These are phyloP conservation scores for Calonectris borealis DNA, from an alignment of 2,113 vertebrate genomes.

Conservation along the genomic window DNA sequence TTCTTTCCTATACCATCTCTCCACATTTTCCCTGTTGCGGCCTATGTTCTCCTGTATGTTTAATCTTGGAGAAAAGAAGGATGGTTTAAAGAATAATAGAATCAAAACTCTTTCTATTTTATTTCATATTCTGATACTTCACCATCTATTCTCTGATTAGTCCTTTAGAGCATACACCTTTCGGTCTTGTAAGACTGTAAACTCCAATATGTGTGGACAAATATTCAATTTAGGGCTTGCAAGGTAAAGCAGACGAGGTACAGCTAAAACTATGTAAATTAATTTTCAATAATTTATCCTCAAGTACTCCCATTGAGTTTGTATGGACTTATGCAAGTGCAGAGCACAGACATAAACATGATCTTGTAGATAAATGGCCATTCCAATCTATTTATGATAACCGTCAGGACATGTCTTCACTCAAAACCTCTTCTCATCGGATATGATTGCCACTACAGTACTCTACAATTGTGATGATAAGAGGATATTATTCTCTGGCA, in stretches of 20 bases:
- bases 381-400: background rate
- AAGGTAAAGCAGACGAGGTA: background rate
- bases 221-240: background rate
- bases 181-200: background rate
- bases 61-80: background rate
- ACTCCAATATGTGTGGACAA: background rate
- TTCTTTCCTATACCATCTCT: background rate
- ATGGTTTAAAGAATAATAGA: background rate
- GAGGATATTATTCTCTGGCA: background rate
- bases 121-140: background rate
- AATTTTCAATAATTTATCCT: background rate
- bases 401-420: background rate
- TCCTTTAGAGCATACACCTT: background rate
- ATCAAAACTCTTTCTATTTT: background rate
- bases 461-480: background rate
- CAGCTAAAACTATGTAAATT: background rate
- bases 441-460: background rate
- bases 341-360: background rate
- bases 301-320: background rate
- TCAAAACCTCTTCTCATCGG: constrained; percentile 4
- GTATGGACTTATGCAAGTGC: background rate
- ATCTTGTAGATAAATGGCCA: background rate
- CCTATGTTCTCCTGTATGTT: background rate
- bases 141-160: background rate
- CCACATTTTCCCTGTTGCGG: background rate